Evolutionary conservation across 2,888 invertebrate genomes (phyloP).

Genomic region (Hypselothyrea guttata): DNA sequence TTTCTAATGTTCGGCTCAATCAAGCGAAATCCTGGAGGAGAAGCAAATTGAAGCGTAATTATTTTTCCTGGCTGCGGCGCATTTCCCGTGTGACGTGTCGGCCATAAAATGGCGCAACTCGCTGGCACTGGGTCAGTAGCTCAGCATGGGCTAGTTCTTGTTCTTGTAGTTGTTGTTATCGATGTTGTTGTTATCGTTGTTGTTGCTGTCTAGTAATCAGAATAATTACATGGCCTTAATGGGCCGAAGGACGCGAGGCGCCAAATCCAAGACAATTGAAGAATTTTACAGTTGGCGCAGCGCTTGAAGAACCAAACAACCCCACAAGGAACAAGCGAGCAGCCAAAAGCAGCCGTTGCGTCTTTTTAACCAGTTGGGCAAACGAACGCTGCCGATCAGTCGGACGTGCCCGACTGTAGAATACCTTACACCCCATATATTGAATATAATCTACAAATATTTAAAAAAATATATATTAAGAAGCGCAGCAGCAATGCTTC

Average conservation of each 20-base stretch:
- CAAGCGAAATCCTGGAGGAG: slow-evolving; percentile 59
- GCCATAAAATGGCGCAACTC: slow-evolving; percentile 52
- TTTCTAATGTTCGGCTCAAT: slow-evolving; percentile 52
- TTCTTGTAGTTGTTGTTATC: slow-evolving; percentile 7
- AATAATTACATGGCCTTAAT: slow-evolving; percentile 71
- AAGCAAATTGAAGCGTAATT: slow-evolving; percentile 74
- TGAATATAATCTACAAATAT: too few species aligned
- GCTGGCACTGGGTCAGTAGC: slow-evolving; percentile 70
- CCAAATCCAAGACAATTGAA: slow-evolving; percentile 51
- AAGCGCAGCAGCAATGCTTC: too few species aligned
- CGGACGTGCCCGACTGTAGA: too few species aligned
- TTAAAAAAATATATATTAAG: too few species aligned
- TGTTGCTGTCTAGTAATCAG: slow-evolving; percentile 63
- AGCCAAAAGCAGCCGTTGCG: slow-evolving; percentile 32
- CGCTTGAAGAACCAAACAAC: background rate
- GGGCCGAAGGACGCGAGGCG: slow-evolving; percentile 51
- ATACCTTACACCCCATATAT: too few species aligned
- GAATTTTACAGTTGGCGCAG: slow-evolving; percentile 38
- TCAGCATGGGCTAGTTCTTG: slow-evolving; percentile 57
- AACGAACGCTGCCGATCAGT: too few species aligned
- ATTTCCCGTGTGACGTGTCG: slow-evolving; percentile 67
- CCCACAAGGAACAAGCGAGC: slow-evolving; percentile 3
- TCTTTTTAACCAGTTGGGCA: slow-evolving; percentile 35
- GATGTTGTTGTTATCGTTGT: slow-evolving; percentile 22
- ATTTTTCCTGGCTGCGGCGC: slow-evolving; percentile 66